Base-by-base conservation (phyloP, 2,113 vertebrate species). In the Gobius niger region DNA sequence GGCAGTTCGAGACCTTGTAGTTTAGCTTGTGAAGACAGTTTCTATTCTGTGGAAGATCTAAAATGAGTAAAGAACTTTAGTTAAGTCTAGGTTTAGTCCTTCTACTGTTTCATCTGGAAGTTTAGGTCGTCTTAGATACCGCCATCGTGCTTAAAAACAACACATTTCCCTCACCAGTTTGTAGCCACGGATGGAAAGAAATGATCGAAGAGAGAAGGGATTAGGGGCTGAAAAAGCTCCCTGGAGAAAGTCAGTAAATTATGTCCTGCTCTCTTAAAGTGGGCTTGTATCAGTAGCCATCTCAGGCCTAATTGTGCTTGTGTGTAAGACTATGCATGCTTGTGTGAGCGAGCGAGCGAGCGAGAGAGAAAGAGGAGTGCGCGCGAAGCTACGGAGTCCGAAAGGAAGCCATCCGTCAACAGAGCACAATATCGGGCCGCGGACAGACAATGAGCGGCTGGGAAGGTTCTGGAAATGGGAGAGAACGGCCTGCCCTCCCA, bases 401-500 rank as follows among this genome's bases (percentile, higher is more conserved):
- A 82, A 77, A 91, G 89, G 90, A 91, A 88, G 81, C 80, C 77
- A 90, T 91, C 89, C 81, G 85, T 92, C 90, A 91, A 88, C 90
- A 82, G 74, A 87, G 81, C 84, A 90, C 84, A 88, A 92, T 91
- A 91, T 89, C 75, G 80, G 82, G 80, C 87, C 70, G 88, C 56
- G 79, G 85, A 87, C 87, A 89, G 89, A 88, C 85, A 88, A 80
- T 83, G 62, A 84, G 85, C 82, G 85, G 85, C 85, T 88, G 85
- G 24, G 86, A 87, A 85, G 87, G 86, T 87, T 90, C 85, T 88
- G 80, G 86, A 88, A 90, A 89, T 19, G 53, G 88, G 78, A 86
- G 76, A 85, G 83, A 87, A 74, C 79, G 24, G 67, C 92, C 89
- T 94, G 92, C 92, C 52, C 94, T 94, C 94, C 91, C 94, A 96